phyloP scores from a whole-genome alignment of 2,888 invertebrate species.

The Anarsia innoxiella region DNA sequence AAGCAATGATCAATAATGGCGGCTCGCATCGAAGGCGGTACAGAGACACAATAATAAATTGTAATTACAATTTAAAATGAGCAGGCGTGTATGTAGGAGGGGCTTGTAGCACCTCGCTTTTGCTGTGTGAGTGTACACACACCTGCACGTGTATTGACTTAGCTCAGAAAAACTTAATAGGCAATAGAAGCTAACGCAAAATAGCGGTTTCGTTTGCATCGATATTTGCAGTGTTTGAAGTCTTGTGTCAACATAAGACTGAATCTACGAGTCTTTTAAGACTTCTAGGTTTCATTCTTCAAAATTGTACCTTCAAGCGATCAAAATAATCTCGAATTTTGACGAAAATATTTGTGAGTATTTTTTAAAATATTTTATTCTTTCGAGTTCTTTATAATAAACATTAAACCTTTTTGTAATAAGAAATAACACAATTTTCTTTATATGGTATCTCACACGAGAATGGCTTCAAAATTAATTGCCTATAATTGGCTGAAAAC shows the following conservation, averaged over 20 bases:
- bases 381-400: not conserved
- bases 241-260: too few relatives aligned
- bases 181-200: slow-evolving; percentile 15
- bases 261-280: too few relatives aligned
- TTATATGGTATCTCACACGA: too few relatives aligned
- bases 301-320: too few relatives aligned
- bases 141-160: slow-evolving; percentile 25
- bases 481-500: not conserved
- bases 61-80: slow-evolving; percentile 76
- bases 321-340: too few relatives aligned
- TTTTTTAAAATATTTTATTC: not conserved
- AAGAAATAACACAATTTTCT: too few relatives aligned
- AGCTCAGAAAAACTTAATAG: slow-evolving; percentile 22
- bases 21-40: slow-evolving; percentile 65
- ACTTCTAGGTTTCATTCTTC: too few relatives aligned
- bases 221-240: too few relatives aligned
- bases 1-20: slow-evolving; percentile 64
- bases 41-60: slow-evolving; percentile 74
- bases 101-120: slow-evolving; percentile 41
- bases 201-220: slow-evolving; percentile 6
- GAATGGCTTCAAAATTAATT: not conserved
- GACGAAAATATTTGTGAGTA: too few relatives aligned
- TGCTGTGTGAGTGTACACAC: slow-evolving; percentile 3
- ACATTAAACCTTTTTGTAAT: not conserved
- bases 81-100: slow-evolving; percentile 69